Percentiles rank a stretch among this genome's conserved stretches.
Evolutionary conservation across 2,113 vertebrate genomes (phyloP).

Genomic region (Condylura cristata): DNA sequence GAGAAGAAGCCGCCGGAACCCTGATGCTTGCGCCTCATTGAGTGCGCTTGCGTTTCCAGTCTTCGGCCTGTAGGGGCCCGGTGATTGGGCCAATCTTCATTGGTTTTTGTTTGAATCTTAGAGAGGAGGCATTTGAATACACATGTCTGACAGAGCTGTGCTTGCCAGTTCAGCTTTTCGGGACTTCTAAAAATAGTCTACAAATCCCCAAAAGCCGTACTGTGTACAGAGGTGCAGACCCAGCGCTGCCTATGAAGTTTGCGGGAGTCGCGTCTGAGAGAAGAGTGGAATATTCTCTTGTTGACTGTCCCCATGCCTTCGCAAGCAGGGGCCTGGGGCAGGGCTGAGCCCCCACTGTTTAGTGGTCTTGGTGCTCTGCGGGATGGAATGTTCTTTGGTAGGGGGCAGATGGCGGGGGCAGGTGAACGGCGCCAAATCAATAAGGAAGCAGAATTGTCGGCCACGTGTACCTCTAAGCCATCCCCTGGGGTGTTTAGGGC

Average conservation of each 20-base stretch:
- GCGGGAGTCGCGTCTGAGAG: not conserved
- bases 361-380: not conserved
- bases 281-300: not conserved
- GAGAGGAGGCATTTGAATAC: not conserved
- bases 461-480: not conserved
- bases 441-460: not conserved
- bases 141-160: not conserved
- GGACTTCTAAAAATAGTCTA: not conserved
- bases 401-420: too few species aligned
- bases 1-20: not conserved
- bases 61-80: not conserved
- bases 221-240: too few species aligned
- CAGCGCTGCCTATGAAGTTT: not conserved
- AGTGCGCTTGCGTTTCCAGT: not conserved
- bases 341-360: not conserved
- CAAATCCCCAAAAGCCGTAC: too few species aligned
- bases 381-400: too few species aligned
- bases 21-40: not conserved
- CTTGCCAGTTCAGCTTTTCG: not conserved
- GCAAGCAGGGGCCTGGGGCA: not conserved
- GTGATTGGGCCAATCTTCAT: not conserved
- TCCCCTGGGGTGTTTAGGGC: not conserved
- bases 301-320: not conserved
- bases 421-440: not conserved
- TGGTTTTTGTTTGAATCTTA: not conserved